phyloP scores from a whole-genome alignment of 2,113 vertebrate species.

The Sapayoa aenigma region DNA sequence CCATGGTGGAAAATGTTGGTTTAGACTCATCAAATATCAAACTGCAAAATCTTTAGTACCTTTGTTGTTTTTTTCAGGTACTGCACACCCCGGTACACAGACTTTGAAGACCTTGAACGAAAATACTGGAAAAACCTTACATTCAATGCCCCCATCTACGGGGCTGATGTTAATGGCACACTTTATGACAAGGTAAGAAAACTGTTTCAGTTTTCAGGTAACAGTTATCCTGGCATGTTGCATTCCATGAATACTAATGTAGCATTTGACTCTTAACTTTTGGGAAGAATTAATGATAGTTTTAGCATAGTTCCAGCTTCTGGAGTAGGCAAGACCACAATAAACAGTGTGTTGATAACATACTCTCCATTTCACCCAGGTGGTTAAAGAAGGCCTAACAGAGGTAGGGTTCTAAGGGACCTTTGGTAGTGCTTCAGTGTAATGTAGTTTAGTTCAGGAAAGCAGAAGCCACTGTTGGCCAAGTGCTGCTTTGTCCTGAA shows the following conservation, averaged over 20 bases:
- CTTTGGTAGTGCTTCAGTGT: background rate
- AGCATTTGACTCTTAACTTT: background rate
- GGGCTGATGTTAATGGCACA: constrained; percentile 92
- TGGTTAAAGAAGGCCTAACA: background rate
- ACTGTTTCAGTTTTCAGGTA: background rate
- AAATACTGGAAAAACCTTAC: constrained; percentile 99
- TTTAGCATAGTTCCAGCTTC: background rate
- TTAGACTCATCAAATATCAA: background rate
- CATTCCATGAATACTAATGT: background rate
- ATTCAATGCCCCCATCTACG: constrained; percentile 93
- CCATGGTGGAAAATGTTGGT: rapidly evolving
- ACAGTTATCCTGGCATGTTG: background rate
- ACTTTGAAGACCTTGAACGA: constrained; percentile 93
- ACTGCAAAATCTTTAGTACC: background rate
- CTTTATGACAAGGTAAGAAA: constrained; percentile 88
- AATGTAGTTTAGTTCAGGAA: background rate
- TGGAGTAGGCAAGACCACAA: background rate
- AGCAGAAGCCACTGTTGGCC: background rate
- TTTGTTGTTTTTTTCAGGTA: constrained; percentile 74
- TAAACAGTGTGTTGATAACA: background rate
- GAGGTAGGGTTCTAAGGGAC: background rate
- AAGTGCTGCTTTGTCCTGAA: background rate
- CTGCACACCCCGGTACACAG: constrained; percentile 86
- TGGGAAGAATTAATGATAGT: background rate
- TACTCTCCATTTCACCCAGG: background rate